Conservation (phyloP, 1,140 invertebrate species). For the Calosoma granatense region DNA sequence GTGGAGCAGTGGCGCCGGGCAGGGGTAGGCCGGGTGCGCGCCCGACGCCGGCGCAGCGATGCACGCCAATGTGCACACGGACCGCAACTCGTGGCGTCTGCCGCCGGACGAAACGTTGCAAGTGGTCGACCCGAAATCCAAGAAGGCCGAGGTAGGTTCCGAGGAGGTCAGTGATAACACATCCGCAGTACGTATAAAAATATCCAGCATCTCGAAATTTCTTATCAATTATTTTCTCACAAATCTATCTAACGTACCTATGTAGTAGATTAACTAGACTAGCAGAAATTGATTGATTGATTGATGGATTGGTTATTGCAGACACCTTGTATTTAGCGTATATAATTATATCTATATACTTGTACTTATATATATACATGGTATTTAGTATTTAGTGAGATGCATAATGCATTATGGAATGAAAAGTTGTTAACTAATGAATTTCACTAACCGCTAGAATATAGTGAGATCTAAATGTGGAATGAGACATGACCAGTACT, state of each 20-base stretch:
- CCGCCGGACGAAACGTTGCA: conserved; percentile 81
- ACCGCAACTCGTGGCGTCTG: conserved; percentile 74
- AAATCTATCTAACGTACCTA: too few relatives aligned
- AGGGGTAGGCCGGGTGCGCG: not conserved
- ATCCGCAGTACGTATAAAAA: not conserved
- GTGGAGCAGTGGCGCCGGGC: not conserved
- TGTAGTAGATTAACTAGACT: too few relatives aligned
- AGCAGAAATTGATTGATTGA: not conserved
- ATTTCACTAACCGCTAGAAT: too few relatives aligned
- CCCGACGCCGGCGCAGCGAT: conserved; percentile 39
- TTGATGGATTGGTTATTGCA: not conserved
- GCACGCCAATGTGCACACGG: conserved; percentile 73
- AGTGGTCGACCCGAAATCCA: conserved; percentile 72
- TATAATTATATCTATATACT: too few relatives aligned
- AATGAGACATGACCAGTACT: too few relatives aligned
- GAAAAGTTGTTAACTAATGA: too few relatives aligned
- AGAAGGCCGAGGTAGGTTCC: conserved; percentile 54
- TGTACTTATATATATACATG: too few relatives aligned
- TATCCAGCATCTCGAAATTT: not conserved
- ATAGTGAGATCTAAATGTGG: too few relatives aligned
- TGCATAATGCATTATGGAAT: too few relatives aligned
- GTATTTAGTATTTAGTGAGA: too few relatives aligned
- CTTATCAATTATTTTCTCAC: not conserved
- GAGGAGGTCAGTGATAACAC: conserved; percentile 33
- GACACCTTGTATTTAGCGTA: too few relatives aligned